phyloP scores from a whole-genome alignment of 2,797 vertebrate genomes.

The Bradypus variegatus region DNA sequence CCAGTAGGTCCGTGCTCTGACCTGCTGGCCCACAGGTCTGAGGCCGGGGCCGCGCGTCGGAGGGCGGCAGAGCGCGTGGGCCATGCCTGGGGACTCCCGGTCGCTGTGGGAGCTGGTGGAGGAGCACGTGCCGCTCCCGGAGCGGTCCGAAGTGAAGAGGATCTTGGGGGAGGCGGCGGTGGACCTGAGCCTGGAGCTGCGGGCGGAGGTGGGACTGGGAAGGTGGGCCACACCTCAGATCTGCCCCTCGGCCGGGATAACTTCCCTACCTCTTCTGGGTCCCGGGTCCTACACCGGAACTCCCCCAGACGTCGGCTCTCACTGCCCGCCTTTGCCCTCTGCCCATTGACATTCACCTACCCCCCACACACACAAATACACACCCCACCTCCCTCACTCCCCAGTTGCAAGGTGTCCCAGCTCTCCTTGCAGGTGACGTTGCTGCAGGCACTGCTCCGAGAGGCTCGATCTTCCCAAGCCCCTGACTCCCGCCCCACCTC shows the following conservation, averaged over 20 bases:
- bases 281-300: not conserved
- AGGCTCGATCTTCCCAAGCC: conserved; percentile 41
- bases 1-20: not conserved
- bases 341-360: not conserved
- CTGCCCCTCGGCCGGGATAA: not conserved
- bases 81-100: conserved; percentile 40
- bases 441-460: conserved; percentile 70
- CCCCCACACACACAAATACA: too few relatives aligned
- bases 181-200: conserved; percentile 79
- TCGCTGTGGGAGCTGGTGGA: conserved; percentile 82
- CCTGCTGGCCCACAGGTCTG: not conserved
- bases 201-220: conserved; percentile 78
- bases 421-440: conserved; percentile 69
- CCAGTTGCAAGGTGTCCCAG: conserved; percentile 19
- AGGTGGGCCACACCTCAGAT: not conserved
- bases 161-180: conserved; percentile 78
- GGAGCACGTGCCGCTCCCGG: conserved; percentile 74
- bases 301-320: not conserved
- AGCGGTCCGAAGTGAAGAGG: conserved; percentile 76
- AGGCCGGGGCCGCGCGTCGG: not conserved
- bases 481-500: not conserved
- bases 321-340: not conserved
- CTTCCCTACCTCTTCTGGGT: not conserved
- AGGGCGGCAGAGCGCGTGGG: not conserved
- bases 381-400: not conserved